Evolutionary conservation across 1,140 invertebrate species (phyloP).

Genomic region (Zaprionus kolodkinae): DNA sequence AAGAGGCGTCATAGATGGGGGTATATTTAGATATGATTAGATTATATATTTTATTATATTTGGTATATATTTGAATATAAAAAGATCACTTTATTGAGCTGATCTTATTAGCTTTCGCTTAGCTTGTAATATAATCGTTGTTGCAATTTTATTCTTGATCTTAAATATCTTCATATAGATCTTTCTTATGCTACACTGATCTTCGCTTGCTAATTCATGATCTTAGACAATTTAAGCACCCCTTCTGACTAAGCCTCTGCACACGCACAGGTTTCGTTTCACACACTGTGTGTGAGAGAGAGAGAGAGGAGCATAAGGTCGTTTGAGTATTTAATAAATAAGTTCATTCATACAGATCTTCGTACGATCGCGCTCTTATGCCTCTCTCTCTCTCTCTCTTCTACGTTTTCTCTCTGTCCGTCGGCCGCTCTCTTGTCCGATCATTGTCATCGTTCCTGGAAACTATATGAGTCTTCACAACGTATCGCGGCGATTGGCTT

Average conservation of each 20-base stretch:
- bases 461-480: conserved; percentile 68
- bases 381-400: conserved; percentile 22
- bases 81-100: too few relatives aligned
- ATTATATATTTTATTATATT: too few relatives aligned
- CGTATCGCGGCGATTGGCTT: conserved; percentile 14
- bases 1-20: neutral
- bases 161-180: too few relatives aligned
- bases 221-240: neutral
- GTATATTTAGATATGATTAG: too few relatives aligned
- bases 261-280: neutral
- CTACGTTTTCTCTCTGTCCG: conserved; percentile 6
- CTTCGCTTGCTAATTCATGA: neutral
- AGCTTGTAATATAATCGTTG: too few relatives aligned
- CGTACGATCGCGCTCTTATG: conserved; percentile 10
- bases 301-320: conserved; percentile 51
- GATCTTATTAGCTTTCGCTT: too few relatives aligned
- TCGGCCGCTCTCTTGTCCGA: conserved; percentile 17
- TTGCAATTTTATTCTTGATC: too few relatives aligned
- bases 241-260: neutral
- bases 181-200: neutral
- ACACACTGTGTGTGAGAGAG: neutral
- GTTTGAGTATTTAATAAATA: conserved; percentile 48
- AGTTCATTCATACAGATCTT: conserved; percentile 74
- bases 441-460: conserved; percentile 72
- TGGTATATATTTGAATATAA: too few relatives aligned